Conservation (phyloP, 2,113 vertebrate species). For the Dromiciops gliroides region DNA sequence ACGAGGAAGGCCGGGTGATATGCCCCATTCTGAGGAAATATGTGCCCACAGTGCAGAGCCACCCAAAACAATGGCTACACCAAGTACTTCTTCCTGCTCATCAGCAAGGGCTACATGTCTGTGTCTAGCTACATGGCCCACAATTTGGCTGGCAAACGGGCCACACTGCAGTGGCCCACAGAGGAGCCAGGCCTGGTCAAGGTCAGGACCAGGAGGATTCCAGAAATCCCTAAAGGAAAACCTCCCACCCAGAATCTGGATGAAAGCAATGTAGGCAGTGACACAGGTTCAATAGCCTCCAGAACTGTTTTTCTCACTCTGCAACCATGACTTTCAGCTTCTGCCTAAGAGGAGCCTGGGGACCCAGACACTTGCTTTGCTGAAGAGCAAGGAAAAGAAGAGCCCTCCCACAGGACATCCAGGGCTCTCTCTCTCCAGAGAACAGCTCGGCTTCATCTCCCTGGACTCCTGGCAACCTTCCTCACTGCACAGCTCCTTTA, state of each 20-base stretch:
- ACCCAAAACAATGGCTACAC: constrained; percentile 88
- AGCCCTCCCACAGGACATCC: neutral
- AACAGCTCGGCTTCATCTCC: neutral
- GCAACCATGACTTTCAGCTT: constrained; percentile 35
- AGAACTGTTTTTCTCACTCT: constrained; percentile 25
- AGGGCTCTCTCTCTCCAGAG: neutral
- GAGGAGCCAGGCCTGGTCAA: constrained; percentile 41
- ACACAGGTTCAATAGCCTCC: constrained; percentile 48
- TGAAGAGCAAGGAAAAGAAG: neutral
- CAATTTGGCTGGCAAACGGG: constrained; percentile 52
- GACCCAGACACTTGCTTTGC: neutral
- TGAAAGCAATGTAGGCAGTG: neutral
- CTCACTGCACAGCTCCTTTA: too few relatives aligned
- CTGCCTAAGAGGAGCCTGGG: constrained; percentile 31
- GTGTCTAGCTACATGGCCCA: constrained; percentile 83
- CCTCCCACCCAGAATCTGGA: neutral
- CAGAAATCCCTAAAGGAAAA: neutral
- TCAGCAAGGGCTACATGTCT: constrained; percentile 85
- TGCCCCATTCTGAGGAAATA: constrained; percentile 90
- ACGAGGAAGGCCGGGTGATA: constrained; percentile 81
- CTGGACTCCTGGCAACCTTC: too few relatives aligned
- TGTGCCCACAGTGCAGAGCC: constrained; percentile 90
- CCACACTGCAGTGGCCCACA: neutral
- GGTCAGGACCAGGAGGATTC: neutral
- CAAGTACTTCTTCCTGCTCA: constrained; percentile 90